Percentiles rank a stretch among this genome's conserved stretches.
Conservation (phyloP, 1,140 invertebrate species). For the Helicorthomorpha holstii region DNA sequence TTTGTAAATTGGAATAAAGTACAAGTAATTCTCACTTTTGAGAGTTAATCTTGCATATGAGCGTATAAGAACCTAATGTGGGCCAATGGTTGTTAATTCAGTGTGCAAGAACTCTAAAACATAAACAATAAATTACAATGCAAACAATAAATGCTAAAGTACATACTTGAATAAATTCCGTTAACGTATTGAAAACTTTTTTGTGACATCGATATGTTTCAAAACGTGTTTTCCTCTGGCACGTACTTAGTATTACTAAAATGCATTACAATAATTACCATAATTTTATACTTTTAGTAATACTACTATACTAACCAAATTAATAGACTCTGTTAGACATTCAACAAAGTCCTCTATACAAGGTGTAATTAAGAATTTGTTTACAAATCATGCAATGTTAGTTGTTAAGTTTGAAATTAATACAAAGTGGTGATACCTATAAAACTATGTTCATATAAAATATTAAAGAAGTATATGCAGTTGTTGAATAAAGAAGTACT, state of each 20-base stretch:
- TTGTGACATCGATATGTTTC: constrained; percentile 91
- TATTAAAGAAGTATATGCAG: too few species aligned
- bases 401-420: neutral
- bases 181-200: constrained; percentile 98
- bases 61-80: constrained; percentile 92
- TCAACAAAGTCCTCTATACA: too few species aligned
- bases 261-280: neutral
- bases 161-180: constrained; percentile 85
- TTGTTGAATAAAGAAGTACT: too few species aligned
- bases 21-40: constrained; percentile 35
- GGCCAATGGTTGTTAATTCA: constrained; percentile 96
- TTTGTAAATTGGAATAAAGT: neutral
- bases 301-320: constrained; percentile 95
- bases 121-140: neutral
- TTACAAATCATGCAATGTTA: too few species aligned
- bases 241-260: constrained; percentile 22
- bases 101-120: constrained; percentile 72
- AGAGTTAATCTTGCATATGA: constrained; percentile 99
- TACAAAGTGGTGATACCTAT: neutral
- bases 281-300: constrained; percentile 37
- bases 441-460: too few species aligned
- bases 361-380: too few species aligned
- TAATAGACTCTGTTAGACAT: too few species aligned
- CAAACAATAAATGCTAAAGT: neutral
- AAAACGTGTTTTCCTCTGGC: constrained; percentile 76